phyloP scores from a whole-genome alignment of 2,797 vertebrate genomes.

The Sebastes diploproa region DNA sequence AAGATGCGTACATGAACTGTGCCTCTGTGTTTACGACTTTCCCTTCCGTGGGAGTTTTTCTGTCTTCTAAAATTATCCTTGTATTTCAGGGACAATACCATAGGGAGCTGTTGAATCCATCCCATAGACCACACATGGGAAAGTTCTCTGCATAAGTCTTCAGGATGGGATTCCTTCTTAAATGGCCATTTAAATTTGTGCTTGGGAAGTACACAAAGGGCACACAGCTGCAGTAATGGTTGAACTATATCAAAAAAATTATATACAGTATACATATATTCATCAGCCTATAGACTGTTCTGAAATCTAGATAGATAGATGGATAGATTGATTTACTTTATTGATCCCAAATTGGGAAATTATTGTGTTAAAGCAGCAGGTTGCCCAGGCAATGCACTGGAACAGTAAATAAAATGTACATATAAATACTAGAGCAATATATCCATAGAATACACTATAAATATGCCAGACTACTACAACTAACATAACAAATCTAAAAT shows the following conservation, averaged over 20 bases:
- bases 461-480: too few relatives aligned
- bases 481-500: too few relatives aligned
- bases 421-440: too few relatives aligned
- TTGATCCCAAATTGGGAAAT: too few relatives aligned
- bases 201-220: neutral
- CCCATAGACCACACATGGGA: conserved; percentile 14
- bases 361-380: too few relatives aligned
- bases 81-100: conserved; percentile 1
- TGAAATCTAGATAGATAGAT: neutral
- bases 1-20: neutral
- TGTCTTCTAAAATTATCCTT: conserved; percentile 39
- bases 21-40: conserved; percentile 2
- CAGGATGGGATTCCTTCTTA: neutral
- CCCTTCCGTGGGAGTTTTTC: conserved; percentile 39
- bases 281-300: neutral
- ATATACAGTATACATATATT: neutral
- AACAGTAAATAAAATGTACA: too few relatives aligned
- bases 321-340: too few relatives aligned
- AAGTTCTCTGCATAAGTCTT: neutral
- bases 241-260: neutral
- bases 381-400: too few relatives aligned
- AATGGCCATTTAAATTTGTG: neutral
- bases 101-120: conserved; percentile 28
- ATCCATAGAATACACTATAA: too few relatives aligned
- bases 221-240: neutral